A percentile compares a stretch with the other conserved stretches of the same genome.
phyloP scores from a whole-genome alignment of 2,113 vertebrate species.

The Naja naja region DNA sequence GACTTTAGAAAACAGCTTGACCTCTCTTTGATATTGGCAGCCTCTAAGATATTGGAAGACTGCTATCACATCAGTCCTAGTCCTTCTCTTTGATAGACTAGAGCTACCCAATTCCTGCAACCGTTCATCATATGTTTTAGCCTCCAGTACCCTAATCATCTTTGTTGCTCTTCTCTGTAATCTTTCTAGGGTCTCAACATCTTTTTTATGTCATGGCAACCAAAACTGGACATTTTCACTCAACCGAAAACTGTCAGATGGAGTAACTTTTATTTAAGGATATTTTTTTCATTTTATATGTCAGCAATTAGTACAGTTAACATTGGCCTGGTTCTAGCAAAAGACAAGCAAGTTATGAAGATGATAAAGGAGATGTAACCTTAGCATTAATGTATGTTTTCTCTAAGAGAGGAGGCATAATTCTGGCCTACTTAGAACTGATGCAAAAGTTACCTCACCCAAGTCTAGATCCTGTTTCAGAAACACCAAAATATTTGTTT shows the following conservation, averaged over 20 bases:
- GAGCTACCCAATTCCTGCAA: no score
- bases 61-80: no score
- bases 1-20: neutral
- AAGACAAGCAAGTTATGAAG: neutral
- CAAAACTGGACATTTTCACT: neutral
- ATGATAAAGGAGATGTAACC: neutral
- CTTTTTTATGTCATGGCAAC: no score
- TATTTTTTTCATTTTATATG: neutral
- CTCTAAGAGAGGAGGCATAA: neutral
- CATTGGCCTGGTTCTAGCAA: neutral
- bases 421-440: neutral
- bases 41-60: no score
- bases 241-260: neutral
- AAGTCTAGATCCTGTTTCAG: neutral
- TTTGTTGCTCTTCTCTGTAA: no score
- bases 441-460: neutral
- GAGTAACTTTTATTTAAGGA: neutral
- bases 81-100: no score
- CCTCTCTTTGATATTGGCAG: no score
- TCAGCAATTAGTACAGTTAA: neutral
- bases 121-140: no score
- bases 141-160: no score
- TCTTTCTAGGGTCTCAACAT: no score
- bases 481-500: neutral
- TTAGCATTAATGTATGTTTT: neutral